Base-by-base conservation (phyloP, 2,888 invertebrate genomes). In the Dryococelus australis region DNA sequence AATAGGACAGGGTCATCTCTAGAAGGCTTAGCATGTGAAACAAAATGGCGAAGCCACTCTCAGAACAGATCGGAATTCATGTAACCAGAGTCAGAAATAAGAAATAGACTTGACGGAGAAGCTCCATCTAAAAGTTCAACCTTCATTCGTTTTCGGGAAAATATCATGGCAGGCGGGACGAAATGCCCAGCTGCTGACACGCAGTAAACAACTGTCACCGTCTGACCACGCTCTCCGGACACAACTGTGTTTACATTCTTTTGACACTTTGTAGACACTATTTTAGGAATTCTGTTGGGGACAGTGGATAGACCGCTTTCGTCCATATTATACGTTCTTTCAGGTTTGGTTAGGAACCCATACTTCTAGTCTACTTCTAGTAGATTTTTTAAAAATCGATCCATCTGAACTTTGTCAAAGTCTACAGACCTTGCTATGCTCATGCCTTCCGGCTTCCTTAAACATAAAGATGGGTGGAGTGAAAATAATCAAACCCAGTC, bases 281-380 rank as follows among this genome's bases (percentile, higher is more conserved):
- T 65, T 65, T 65, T 65, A 16, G 65, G 65, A 65, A 65, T 65
- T 65, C 10, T 65, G 10, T 65, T 65, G 10, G 65, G 92, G 0
- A 93, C 92, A 0, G 92, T 92, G 0, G 92, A 90, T 84, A 93
- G 91, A 0, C 92, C 92, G 3, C 92, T 93, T 91, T 93, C 92
- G 86, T 93, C 92, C 85, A 91, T 90, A 89, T 93, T 93, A 89
- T 90, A 93, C 24, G 92, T 90, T 26, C 89, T 87, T 8, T 65
- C 16, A 6, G 65, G 65, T 87, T 89, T 85, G 24, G 91, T 88
- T 28, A 87, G 83, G 87, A 90, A 90, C n/a, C 88, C 53, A 83
- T 90, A 86, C 86, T 89, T 90, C 43, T 88, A 86, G 89, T 90
- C 90, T 12, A 91, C 51, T 35, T 88, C 87, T 88, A 88, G 88